Conservation (phyloP, 2,113 vertebrate genomes). For the Larimichthys polyactis region DNA sequence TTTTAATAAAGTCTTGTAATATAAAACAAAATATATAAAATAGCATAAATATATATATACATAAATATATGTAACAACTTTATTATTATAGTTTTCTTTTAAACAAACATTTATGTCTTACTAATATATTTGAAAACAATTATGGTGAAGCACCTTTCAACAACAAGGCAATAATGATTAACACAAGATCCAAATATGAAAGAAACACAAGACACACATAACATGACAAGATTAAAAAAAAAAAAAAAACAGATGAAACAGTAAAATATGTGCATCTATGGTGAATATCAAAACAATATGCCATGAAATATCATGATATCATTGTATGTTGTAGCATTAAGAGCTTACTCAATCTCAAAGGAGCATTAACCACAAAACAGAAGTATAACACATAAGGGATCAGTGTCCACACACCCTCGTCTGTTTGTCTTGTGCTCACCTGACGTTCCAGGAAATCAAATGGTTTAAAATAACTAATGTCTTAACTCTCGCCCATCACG, state of each 20-base stretch:
- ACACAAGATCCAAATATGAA: not conserved
- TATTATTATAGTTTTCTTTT: too few species aligned
- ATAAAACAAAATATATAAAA: too few species aligned
- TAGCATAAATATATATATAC: too few species aligned
- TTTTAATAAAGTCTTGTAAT: too few species aligned
- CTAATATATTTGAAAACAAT: too few species aligned
- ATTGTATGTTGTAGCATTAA: not conserved
- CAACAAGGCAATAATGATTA: not conserved
- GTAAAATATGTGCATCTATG: not conserved
- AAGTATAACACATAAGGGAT: not conserved
- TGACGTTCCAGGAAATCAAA: slow-evolving; percentile 18
- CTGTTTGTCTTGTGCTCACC: not conserved
- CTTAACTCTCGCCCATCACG: slow-evolving; percentile 4
- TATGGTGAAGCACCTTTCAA: not conserved
- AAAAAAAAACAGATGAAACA: not conserved
- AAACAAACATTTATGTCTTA: too few species aligned
- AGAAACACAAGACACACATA: not conserved
- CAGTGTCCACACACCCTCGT: not conserved
- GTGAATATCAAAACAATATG: not conserved
- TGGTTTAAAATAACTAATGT: slow-evolving; percentile 4
- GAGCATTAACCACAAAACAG: not conserved
- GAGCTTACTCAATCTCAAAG: not conserved
- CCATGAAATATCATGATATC: not conserved
- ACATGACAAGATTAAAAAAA: not conserved
- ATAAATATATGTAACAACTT: too few species aligned